A percentile compares a stretch with the other conserved stretches of the same genome.
Conservation (phyloP, 2,888 invertebrate genomes). For the Caenorhabditis zanzibari region DNA sequence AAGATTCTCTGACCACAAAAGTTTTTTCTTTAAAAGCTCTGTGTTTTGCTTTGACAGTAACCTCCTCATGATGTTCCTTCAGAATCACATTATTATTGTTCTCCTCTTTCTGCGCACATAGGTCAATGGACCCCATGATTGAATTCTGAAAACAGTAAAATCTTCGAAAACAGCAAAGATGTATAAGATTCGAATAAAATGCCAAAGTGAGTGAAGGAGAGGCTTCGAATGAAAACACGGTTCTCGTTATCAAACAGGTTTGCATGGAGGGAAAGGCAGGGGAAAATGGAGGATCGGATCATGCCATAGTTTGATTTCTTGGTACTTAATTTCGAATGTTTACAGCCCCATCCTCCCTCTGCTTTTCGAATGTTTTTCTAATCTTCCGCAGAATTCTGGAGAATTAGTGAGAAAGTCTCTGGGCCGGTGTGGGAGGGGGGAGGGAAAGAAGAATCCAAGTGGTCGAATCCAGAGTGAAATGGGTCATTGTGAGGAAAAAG, state of each 20-base stretch:
- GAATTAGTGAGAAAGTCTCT: conserved; percentile 16
- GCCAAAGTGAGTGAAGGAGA: conserved; percentile 15
- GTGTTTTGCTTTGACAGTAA: conserved; percentile 12
- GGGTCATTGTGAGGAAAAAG: conserved; percentile 32
- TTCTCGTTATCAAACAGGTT: conserved; percentile 63
- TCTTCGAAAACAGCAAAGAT: neutral
- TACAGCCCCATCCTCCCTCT: neutral
- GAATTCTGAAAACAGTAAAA: conserved; percentile 27
- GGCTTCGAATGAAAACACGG: conserved; percentile 33
- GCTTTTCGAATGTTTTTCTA: conserved; percentile 18
- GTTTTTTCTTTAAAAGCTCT: conserved; percentile 75
- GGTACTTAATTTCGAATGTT: conserved; percentile 15
- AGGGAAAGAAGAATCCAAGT: conserved; percentile 4
- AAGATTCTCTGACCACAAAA: conserved; percentile 73
- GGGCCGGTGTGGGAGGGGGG: neutral
- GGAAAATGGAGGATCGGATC: conserved; percentile 26
- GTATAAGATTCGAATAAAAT: conserved; percentile 12
- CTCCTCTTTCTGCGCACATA: conserved; percentile 48
- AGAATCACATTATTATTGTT: conserved; percentile 60
- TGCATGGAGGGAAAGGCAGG: conserved; percentile 1
- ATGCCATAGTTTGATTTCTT: conserved; percentile 48
- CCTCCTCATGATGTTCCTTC: conserved; percentile 36
- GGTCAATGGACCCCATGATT: conserved; percentile 62
- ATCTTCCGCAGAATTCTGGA: conserved; percentile 25
- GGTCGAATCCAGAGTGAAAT: conserved; percentile 30